phyloP scores from a whole-genome alignment of 2,888 invertebrate species.

The Habroteleia sp. region DNA sequence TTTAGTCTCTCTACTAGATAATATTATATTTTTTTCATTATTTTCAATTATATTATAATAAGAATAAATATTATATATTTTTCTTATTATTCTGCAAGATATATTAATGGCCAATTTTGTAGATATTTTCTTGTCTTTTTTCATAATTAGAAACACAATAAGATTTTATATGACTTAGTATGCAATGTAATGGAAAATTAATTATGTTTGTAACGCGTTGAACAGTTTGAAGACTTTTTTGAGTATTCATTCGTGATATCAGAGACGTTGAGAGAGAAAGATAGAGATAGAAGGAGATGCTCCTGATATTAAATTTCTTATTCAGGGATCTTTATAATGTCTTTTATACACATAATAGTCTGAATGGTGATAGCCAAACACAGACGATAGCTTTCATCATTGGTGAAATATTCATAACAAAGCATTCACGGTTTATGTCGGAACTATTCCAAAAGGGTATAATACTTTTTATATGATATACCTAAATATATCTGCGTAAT shows the following conservation, averaged over 20 bases:
- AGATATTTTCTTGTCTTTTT: too few relatives aligned
- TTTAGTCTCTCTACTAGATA: too few relatives aligned
- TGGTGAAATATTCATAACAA: slow-evolving; percentile 57
- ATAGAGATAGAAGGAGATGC: too few relatives aligned
- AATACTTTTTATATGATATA: slow-evolving; percentile 43
- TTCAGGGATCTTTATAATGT: slow-evolving; percentile 46
- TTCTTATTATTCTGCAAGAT: too few relatives aligned
- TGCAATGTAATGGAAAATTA: slow-evolving; percentile 21
- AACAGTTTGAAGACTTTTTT: slow-evolving; percentile 11
- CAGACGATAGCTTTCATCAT: slow-evolving; percentile 45
- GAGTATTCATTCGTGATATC: slow-evolving; percentile 8
- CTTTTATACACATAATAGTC: slow-evolving; percentile 41
- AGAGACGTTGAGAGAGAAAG: slow-evolving; percentile 5
- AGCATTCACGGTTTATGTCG: slow-evolving; percentile 31
- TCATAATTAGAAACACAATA: not conserved
- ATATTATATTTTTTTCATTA: too few relatives aligned
- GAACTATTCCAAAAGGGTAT: slow-evolving; percentile 44
- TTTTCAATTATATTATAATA: too few relatives aligned
- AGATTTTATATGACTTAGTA: not conserved
- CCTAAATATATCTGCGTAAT: slow-evolving; percentile 40
- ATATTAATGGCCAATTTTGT: too few relatives aligned
- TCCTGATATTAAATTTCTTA: slow-evolving; percentile 52
- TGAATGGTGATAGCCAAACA: slow-evolving; percentile 53
- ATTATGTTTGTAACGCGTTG: slow-evolving; percentile 20
- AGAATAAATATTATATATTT: too few relatives aligned